Percentiles rank a stretch among this genome's conserved stretches.
phyloP scores from a whole-genome alignment of 23 tunicate genomes.

The Styela plicata region DNA sequence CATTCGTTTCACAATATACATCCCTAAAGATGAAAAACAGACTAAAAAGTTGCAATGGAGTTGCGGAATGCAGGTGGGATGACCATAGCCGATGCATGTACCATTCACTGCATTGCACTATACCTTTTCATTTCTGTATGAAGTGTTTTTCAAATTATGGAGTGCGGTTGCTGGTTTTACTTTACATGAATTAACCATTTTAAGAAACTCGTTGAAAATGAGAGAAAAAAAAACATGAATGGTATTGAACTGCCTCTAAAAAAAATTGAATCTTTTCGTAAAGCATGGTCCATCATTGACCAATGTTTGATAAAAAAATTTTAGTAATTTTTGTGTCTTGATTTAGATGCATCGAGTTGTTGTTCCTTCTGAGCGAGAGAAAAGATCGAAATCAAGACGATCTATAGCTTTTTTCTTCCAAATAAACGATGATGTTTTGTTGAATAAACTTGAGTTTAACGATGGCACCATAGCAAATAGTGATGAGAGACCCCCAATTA shows the following conservation, averaged over 20 bases:
- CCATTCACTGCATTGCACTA: too few relatives aligned
- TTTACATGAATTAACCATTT: too few relatives aligned
- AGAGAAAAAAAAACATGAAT: background rate
- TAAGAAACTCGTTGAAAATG: too few relatives aligned
- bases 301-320: background rate
- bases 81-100: too few relatives aligned
- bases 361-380: background rate
- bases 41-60: too few relatives aligned
- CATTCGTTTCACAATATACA: too few relatives aligned
- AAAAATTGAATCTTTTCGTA: background rate
- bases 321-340: too few relatives aligned
- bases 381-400: background rate
- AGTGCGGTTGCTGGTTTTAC: too few relatives aligned
- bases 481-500: background rate
- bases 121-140: too few relatives aligned
- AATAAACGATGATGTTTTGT: background rate
- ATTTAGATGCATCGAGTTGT: conserved; percentile 5
- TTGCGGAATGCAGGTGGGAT: too few relatives aligned
- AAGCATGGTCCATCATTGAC: background rate
- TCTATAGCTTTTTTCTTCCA: background rate
- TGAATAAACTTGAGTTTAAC: background rate
- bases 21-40: too few relatives aligned
- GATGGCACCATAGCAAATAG: background rate
- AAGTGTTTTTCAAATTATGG: too few relatives aligned
- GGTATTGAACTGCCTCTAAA: background rate